These are phyloP conservation scores for Watsonalla binaria DNA, from an alignment of 2,888 invertebrate genomes.

Conservation along the genomic window DNA sequence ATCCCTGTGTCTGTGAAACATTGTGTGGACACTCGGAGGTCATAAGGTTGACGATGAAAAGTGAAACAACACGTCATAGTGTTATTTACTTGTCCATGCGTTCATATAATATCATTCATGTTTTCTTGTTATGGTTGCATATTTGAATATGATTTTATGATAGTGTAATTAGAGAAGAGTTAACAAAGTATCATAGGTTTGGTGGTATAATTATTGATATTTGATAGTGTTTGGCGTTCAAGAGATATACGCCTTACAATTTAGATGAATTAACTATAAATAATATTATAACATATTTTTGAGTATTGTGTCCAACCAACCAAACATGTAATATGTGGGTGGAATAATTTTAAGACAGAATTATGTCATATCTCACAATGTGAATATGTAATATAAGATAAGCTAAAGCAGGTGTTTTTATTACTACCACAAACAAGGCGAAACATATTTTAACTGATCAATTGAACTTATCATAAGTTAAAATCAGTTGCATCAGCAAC, in stretches of 20 bases:
- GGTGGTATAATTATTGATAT: background rate
- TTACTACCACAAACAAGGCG: background rate
- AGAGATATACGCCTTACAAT: background rate
- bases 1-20: no score
- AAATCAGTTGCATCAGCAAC: no score
- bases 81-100: no score
- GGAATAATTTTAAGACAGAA: conserved; percentile 34
- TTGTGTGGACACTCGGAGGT: no score
- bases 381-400: conserved; percentile 25
- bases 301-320: background rate
- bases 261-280: background rate
- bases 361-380: conserved; percentile 39
- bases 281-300: background rate
- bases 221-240: background rate
- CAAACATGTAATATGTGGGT: conserved; percentile 21
- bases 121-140: no score
- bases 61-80: no score
- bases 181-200: no score
- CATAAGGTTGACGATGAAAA: no score
- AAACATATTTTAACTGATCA: no score
- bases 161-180: no score
- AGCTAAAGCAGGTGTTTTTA: background rate
- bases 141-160: background rate
- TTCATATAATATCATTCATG: no score
- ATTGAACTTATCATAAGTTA: no score